These are phyloP conservation scores for Pteria penguin DNA, from an alignment of 2,888 invertebrate genomes.

Conservation along the genomic window DNA sequence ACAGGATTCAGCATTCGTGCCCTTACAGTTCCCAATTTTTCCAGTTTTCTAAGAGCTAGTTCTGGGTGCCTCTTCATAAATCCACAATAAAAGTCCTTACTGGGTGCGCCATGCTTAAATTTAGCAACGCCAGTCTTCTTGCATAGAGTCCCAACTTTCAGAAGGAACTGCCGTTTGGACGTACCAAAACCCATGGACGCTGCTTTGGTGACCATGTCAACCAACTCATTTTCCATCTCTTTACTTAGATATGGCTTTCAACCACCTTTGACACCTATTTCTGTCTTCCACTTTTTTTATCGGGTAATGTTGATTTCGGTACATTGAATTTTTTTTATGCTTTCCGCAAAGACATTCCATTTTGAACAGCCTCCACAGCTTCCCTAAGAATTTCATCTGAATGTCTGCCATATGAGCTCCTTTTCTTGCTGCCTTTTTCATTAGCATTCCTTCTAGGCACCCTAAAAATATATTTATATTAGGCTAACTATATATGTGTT, in stretches of 20 bases:
- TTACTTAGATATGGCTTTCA: background rate
- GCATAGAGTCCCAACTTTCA: background rate
- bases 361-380: background rate
- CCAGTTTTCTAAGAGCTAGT: slow-evolving; percentile 5
- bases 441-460: too few relatives aligned
- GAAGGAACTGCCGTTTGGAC: background rate
- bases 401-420: too few relatives aligned
- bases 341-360: background rate
- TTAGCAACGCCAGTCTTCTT: background rate
- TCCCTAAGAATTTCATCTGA: too few relatives aligned
- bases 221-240: background rate
- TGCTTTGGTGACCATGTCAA: background rate
- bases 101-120: background rate
- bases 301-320: background rate
- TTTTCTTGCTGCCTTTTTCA: too few relatives aligned
- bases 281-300: background rate
- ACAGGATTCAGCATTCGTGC: too few relatives aligned
- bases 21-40: slow-evolving; percentile 21
- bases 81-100: background rate
- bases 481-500: too few relatives aligned
- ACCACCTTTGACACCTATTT: background rate
- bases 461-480: too few relatives aligned
- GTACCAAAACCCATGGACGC: background rate
- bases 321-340: background rate
- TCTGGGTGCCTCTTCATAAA: background rate